These are phyloP conservation scores for Leucoma salicis DNA, from an alignment of 2,888 invertebrate species.

Conservation along the genomic window DNA sequence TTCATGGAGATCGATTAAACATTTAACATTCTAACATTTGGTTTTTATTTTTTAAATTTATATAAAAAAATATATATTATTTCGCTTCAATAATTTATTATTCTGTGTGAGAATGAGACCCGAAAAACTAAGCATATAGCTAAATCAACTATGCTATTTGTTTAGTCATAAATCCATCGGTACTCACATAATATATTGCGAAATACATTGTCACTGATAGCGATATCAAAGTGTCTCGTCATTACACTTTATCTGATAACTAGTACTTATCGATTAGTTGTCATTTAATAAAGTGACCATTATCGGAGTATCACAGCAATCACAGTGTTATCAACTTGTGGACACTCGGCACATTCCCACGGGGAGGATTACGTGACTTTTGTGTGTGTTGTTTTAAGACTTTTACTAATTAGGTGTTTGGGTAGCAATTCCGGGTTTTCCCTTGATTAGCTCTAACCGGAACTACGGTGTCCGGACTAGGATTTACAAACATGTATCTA, in stretches of 20 bases:
- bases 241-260: constrained; percentile 29
- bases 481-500: too few species aligned
- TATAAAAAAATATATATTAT: too few species aligned
- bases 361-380: constrained; percentile 14
- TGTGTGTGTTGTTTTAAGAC: constrained; percentile 14
- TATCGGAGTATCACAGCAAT: constrained; percentile 43
- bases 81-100: too few species aligned
- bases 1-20: too few species aligned
- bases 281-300: constrained; percentile 43
- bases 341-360: constrained; percentile 36
- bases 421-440: too few species aligned
- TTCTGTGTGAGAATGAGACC: too few species aligned
- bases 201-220: constrained; percentile 34
- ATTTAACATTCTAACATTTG: too few species aligned
- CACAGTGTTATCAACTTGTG: constrained; percentile 31
- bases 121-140: too few species aligned
- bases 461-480: too few species aligned
- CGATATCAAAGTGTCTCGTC: constrained; percentile 17
- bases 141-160: too few species aligned
- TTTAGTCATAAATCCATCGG: background rate
- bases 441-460: too few species aligned
- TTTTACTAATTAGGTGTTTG: constrained; percentile 8
- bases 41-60: too few species aligned
- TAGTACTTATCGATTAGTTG: constrained; percentile 39
- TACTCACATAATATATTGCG: constrained; percentile 15